These are phyloP conservation scores for human (Homo sapiens) DNA, from an alignment of 2,113 vertebrate species.

Conservation along the genomic window GRCh38 chr13:107961501-107962000, in stretches of 20 bases:
- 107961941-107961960: background rate
- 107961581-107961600: background rate
- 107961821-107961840: background rate
- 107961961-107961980: background rate
- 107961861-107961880: background rate
- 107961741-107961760: background rate
- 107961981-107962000: background rate
- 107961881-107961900: background rate
- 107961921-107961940: background rate
- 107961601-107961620: background rate
- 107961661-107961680: background rate
- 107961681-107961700: background rate
- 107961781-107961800: background rate
- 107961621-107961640: background rate
- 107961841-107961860: no score
- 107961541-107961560: background rate
- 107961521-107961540: background rate
- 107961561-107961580: background rate
- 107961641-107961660: background rate
- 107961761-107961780: background rate
- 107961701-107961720: background rate
- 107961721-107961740: background rate
- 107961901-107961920: background rate
- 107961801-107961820: background rate
- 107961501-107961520: background rate